Evolutionary conservation across 2,888 invertebrate species (phyloP).

Genomic region (Holacanthella duospinosa): DNA sequence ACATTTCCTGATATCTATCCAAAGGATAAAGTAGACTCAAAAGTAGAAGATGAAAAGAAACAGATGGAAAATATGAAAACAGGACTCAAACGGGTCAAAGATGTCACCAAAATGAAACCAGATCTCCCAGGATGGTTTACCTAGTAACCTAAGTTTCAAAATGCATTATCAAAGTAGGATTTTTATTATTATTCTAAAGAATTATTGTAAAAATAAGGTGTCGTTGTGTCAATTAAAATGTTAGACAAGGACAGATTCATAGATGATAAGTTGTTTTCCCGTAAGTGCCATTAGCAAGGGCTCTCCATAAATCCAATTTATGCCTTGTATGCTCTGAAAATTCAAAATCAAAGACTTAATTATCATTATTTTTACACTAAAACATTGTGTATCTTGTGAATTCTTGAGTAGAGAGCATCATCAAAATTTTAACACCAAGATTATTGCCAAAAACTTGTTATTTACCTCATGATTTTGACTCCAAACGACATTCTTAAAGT

Average conservation of each 20-base stretch:
- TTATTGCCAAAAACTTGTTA: background rate
- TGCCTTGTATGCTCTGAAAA: constrained; percentile 16
- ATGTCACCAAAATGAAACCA: constrained; percentile 56
- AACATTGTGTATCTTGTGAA: too few relatives aligned
- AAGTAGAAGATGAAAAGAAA: constrained; percentile 52
- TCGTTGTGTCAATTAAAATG: too few relatives aligned
- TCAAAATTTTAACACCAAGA: too few relatives aligned
- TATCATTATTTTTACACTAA: too few relatives aligned
- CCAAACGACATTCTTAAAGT: constrained; percentile 15
- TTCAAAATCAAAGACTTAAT: background rate
- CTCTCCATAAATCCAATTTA: constrained; percentile 16
- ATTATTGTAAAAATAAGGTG: too few relatives aligned
- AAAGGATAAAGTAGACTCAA: constrained; percentile 40
- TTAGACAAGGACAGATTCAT: constrained; percentile 11
- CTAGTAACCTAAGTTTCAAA: too few relatives aligned
- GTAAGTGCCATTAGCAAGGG: constrained; percentile 14
- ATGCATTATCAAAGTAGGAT: too few relatives aligned
- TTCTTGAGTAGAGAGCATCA: too few relatives aligned
- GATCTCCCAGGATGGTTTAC: constrained; percentile 67
- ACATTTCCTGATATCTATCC: constrained; percentile 64
- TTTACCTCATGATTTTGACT: constrained; percentile 13
- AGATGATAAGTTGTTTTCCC: constrained; percentile 15
- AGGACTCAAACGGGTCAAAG: constrained; percentile 50
- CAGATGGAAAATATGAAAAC: constrained; percentile 54
- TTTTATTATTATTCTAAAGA: too few relatives aligned